Evolutionary conservation across 2,888 invertebrate species (phyloP), one percentile per base, ranked within the genome.

Genomic region (Oxytorus armatus): DNA sequence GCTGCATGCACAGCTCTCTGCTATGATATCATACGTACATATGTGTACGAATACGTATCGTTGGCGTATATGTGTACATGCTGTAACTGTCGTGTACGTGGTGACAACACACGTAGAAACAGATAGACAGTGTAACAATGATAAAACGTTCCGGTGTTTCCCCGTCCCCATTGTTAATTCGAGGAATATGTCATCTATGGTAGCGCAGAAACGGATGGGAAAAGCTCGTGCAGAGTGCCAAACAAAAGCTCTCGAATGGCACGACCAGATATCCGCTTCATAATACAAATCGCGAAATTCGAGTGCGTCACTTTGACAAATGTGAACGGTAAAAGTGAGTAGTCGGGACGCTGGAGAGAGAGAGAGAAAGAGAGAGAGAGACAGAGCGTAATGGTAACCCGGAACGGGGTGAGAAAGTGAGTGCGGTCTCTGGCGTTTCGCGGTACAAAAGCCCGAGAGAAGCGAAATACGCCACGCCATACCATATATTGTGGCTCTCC

Each of bases 401-500:
- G 65, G 49, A 72, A 70, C 42, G 78, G 78, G 77, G 73, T 81
- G 77, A 81, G 81, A 80, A 83, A 77, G 77, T 76, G 77, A 81
- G 74, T 79, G 79, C 66, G 70, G 75, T 75, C 55, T 55, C 75
- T 16, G 11, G 74, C 61, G 53, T 70, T 79, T 76, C 29, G n/a
- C n/a, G 81, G 68, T 59, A 82, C 84, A 82, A 82, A 82, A 83
- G 72, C 72, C 82, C 66, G 44, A 69, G 53, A 68, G 72, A 63
- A 29, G 21, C 33, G 29, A 57, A 73, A 77, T 57, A 55, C n/a
- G n/a, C 65, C 73, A 57, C 74, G 81, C 84, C n/a, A n/a, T n/a
- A n/a, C n/a, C n/a, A n/a, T 84, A 84, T 84, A 86, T 86, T 87
- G 88, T 86, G 90, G 88, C 86, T 86, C 86, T 86, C 86, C 88